A percentile compares a stretch with the other conserved stretches of the same genome.
Evolutionary conservation across 2,113 vertebrate species (phyloP).

Genomic region (Cyphomyrus plagiostoma): DNA sequence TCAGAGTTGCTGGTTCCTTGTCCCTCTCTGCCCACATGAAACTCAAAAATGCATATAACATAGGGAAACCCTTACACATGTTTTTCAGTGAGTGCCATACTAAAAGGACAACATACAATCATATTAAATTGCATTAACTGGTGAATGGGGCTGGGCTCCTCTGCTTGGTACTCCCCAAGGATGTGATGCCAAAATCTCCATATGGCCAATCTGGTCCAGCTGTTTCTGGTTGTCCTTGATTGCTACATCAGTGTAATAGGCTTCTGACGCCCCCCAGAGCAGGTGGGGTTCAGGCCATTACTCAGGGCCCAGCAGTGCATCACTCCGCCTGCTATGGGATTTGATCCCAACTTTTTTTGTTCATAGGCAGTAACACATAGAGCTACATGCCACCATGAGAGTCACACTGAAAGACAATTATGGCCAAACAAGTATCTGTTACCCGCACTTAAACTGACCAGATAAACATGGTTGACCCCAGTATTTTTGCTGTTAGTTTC

Average conservation of each 20-base stretch:
- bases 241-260: background rate
- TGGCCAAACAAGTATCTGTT: background rate
- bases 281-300: background rate
- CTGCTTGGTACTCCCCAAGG: background rate
- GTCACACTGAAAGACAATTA: background rate
- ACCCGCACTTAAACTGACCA: background rate
- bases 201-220: background rate
- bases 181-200: background rate
- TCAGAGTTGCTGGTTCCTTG: background rate
- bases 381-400: background rate
- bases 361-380: background rate
- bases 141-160: background rate
- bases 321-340: background rate
- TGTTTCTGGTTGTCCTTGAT: background rate
- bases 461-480: background rate
- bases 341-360: background rate
- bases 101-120: background rate
- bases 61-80: background rate
- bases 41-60: background rate
- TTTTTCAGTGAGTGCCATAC: background rate
- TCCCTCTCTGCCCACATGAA: background rate
- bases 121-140: background rate
- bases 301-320: background rate
- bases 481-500: background rate
- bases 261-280: background rate